Conservation (phyloP, 2,113 vertebrate species). For the Calypte anna region DNA sequence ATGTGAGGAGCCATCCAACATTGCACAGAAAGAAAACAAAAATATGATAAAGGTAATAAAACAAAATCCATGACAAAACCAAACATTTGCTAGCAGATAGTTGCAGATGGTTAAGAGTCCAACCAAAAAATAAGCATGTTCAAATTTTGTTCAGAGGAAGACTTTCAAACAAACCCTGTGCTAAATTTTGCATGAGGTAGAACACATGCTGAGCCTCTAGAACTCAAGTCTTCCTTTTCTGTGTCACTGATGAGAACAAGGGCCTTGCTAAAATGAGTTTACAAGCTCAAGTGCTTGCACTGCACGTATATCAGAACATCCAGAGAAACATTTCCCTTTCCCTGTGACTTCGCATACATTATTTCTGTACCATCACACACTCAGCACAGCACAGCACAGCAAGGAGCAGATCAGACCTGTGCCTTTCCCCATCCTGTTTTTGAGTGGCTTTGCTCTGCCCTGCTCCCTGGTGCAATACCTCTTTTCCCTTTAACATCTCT, state of each 20-base stretch:
- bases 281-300: not conserved
- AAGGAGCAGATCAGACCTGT: not conserved
- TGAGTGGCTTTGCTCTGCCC: not conserved
- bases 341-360: not conserved
- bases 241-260: not conserved
- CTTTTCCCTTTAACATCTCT: not conserved
- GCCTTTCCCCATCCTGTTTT: rapidly evolving
- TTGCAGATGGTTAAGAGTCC: not conserved
- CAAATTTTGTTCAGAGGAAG: not conserved
- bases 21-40: not conserved
- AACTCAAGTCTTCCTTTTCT: not conserved
- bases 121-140: not conserved
- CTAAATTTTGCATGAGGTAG: conserved; percentile 18
- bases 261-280: not conserved
- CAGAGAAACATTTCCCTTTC: not conserved
- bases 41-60: not conserved
- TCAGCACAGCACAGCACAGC: rapidly evolving
- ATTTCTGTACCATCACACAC: not conserved
- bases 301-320: not conserved
- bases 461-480: not conserved
- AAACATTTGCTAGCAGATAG: not conserved
- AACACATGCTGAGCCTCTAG: not conserved
- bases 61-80: not conserved
- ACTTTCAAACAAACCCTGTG: not conserved
- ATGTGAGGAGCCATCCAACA: not conserved